Percentiles rank a stretch among this genome's conserved stretches.
Evolutionary conservation across 1,140 invertebrate species (phyloP).

Genomic region (Ostrea denselamellosa): DNA sequence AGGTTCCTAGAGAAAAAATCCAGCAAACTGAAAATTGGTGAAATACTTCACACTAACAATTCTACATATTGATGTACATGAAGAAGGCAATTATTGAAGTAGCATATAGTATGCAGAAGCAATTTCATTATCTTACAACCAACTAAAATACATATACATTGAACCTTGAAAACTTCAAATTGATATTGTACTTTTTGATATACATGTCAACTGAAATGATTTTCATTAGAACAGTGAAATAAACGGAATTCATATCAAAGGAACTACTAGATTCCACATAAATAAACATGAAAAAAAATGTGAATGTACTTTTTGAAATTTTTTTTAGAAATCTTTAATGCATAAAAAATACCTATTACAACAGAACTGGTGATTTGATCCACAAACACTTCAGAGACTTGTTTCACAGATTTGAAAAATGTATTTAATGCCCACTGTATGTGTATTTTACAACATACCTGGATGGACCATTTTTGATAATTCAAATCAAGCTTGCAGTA

Average conservation of each 20-base stretch:
- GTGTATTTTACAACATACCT: background rate
- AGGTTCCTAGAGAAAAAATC: background rate
- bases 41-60: too few relatives aligned
- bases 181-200: too few relatives aligned
- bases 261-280: background rate
- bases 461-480: background rate
- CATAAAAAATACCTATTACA: background rate
- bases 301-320: background rate
- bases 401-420: background rate
- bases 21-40: too few relatives aligned
- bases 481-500: conserved; percentile 10
- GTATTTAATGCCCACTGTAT: background rate
- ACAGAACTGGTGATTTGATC: background rate
- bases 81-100: too few relatives aligned
- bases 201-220: too few relatives aligned
- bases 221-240: too few relatives aligned
- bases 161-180: too few relatives aligned
- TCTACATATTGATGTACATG: too few relatives aligned
- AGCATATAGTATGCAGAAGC: too few relatives aligned
- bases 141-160: too few relatives aligned
- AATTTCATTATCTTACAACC: too few relatives aligned
- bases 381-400: background rate
- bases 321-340: too few relatives aligned
- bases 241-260: background rate
- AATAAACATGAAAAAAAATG: background rate